Conservation (phyloP, 2,113 vertebrate species). For the Phoxinus phoxinus region DNA sequence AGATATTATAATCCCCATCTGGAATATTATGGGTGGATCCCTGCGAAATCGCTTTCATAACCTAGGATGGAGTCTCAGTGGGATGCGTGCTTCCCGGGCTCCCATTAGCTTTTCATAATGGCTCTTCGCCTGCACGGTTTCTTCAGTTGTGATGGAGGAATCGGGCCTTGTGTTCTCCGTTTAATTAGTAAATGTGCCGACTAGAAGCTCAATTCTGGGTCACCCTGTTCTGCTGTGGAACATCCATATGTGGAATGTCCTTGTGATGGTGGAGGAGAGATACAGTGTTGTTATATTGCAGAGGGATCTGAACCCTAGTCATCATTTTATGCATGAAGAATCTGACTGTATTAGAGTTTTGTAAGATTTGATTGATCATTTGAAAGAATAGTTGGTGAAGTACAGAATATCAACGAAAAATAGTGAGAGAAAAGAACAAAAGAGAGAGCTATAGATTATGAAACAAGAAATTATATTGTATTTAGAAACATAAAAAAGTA, state of each 20-base stretch:
- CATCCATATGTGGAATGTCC: slow-evolving; percentile 53
- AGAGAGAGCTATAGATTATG: no score
- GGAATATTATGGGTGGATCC: slow-evolving; percentile 53
- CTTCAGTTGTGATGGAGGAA: slow-evolving; percentile 44
- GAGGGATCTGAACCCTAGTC: neutral
- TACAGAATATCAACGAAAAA: neutral
- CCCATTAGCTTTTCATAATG: slow-evolving; percentile 31
- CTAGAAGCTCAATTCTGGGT: slow-evolving; percentile 57
- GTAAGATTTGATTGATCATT: neutral
- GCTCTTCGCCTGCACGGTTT: slow-evolving; percentile 33
- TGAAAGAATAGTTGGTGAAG: neutral
- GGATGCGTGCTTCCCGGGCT: slow-evolving; percentile 35
- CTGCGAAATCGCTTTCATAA: slow-evolving; percentile 58
- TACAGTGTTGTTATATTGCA: slow-evolving; percentile 3
- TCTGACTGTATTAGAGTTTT: neutral
- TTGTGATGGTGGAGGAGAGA: slow-evolving; percentile 46
- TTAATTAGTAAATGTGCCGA: slow-evolving; percentile 67
- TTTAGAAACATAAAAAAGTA: neutral
- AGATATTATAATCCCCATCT: slow-evolving; percentile 4
- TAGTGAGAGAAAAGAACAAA: no score
- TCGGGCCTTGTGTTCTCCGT: slow-evolving; percentile 60
- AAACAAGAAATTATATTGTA: neutral
- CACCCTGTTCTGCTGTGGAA: slow-evolving; percentile 60
- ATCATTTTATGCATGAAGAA: neutral
- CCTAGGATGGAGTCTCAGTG: slow-evolving; percentile 9